Conservation (phyloP, 2,113 vertebrate species). For the Erpornis zantholeuca region DNA sequence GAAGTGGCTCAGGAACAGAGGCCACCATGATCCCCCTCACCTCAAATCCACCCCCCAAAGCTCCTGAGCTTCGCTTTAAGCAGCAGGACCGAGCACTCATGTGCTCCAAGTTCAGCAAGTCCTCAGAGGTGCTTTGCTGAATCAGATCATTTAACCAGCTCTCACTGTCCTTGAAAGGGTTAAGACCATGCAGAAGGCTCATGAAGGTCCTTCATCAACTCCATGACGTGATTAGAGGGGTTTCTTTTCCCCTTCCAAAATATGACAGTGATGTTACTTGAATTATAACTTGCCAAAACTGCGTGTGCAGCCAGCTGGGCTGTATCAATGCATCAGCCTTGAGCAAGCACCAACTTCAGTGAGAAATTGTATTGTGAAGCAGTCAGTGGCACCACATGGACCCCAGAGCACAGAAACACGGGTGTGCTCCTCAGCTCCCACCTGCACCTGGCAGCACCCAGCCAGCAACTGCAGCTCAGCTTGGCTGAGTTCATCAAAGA, state of each 20-base stretch:
- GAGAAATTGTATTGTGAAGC: not conserved
- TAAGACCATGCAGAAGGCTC: not conserved
- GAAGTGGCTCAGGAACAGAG: not conserved
- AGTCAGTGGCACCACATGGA: accelerated
- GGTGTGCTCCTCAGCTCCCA: not conserved
- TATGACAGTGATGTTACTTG: accelerated
- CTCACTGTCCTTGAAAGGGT: accelerated
- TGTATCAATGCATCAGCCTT: accelerated
- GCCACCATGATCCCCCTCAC: accelerated
- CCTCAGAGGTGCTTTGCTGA: not conserved
- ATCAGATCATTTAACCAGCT: not conserved
- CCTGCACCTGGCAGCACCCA: accelerated
- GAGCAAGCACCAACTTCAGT: not conserved
- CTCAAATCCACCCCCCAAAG: not conserved
- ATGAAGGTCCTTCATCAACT: not conserved
- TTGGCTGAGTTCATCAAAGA: not conserved
- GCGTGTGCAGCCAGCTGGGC: not conserved
- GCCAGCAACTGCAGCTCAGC: not conserved
- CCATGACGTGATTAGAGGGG: accelerated
- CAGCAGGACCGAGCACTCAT: not conserved
- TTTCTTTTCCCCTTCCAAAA: not conserved
- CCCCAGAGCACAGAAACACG: accelerated
- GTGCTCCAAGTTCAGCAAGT: not conserved
- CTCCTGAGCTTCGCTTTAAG: accelerated
- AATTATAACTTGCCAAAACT: not conserved